A percentile compares a stretch with the other conserved stretches of the same genome.
These are phyloP conservation scores for Tragelaphus buxtoni DNA, from an alignment of 2,113 vertebrate genomes.

Conservation along the genomic window DNA sequence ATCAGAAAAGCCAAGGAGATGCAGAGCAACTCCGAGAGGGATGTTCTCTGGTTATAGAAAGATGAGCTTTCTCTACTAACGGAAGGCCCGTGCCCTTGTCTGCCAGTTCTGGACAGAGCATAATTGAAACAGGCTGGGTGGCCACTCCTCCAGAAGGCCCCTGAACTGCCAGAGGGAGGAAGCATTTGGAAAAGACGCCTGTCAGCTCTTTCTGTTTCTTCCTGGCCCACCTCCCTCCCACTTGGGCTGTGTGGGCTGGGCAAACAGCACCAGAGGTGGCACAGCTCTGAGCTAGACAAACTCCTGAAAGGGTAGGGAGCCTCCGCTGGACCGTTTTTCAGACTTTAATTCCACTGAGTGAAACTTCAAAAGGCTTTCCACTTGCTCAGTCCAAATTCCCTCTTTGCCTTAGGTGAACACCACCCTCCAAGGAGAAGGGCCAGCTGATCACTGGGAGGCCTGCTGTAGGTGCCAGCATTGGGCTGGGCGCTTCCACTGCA, in stretches of 20 bases:
- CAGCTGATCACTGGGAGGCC: accelerated
- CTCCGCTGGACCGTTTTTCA: neutral
- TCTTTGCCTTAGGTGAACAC: neutral
- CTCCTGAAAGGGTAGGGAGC: neutral
- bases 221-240: accelerated
- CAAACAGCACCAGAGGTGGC: accelerated
- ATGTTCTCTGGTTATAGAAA: neutral
- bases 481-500: accelerated
- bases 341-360: neutral
- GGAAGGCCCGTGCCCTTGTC: accelerated
- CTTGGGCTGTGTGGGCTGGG: neutral
- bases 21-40: accelerated
- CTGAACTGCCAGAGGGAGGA: neutral
- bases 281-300: neutral
- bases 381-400: neutral
- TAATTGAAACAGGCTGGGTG: accelerated
- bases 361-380: neutral
- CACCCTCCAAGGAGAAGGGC: neutral
- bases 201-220: neutral
- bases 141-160: neutral
- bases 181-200: accelerated
- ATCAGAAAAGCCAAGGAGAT: neutral
- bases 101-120: accelerated
- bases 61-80: accelerated
- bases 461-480: accelerated